Percentiles rank a stretch among this genome's conserved stretches.
Evolutionary conservation across 37 sponge, comb jelly and placozoan genomes (phyloP).

Genomic region (Aphrocallistes beatrix): DNA sequence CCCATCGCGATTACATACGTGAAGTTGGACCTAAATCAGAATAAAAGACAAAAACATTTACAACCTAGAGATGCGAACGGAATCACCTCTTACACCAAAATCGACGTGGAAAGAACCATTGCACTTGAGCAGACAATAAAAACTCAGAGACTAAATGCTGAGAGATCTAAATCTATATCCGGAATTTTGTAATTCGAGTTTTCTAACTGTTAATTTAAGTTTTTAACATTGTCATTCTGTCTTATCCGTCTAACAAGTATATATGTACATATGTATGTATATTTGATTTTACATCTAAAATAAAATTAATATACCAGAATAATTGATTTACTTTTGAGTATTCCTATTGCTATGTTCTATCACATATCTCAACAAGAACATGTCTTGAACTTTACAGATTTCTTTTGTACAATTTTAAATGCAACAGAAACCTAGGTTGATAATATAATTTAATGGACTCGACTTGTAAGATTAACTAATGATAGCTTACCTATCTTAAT

Average conservation of each 20-base stretch:
- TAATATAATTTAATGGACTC: too few species aligned
- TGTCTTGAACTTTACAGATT: too few species aligned
- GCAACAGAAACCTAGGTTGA: too few species aligned
- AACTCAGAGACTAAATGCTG: neutral
- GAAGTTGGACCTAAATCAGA: neutral
- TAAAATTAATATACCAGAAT: too few species aligned
- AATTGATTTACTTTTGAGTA: too few species aligned
- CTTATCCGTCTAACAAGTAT: neutral
- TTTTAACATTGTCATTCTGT: neutral
- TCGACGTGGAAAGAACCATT: neutral
- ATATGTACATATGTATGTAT: neutral
- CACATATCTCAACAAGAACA: too few species aligned
- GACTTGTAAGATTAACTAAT: too few species aligned
- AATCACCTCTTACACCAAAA: neutral
- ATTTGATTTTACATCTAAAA: neutral
- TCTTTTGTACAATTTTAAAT: too few species aligned
- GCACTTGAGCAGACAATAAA: constrained; percentile 16
- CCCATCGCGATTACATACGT: neutral
- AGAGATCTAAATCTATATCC: neutral
- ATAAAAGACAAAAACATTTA: neutral
- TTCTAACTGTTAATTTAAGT: neutral
- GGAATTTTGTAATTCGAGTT: neutral
- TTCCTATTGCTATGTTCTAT: too few species aligned
- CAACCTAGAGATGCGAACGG: neutral
- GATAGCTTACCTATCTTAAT: too few species aligned